Evolutionary conservation across 2,888 invertebrate species (phyloP), one percentile per base, ranked within the genome.

Genomic region (Oscheius onirici): DNA sequence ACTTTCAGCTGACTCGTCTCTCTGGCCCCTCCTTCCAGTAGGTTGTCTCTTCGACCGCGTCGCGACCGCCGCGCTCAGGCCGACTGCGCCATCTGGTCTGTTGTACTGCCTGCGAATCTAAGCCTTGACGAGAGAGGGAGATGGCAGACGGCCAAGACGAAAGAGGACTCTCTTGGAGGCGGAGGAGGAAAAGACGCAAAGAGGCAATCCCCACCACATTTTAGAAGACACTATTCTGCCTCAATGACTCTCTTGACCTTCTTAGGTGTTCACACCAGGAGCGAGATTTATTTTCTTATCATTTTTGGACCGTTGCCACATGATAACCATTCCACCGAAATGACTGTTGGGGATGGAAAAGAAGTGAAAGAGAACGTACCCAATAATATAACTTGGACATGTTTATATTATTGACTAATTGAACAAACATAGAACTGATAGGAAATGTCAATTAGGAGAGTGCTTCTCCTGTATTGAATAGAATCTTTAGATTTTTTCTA

Each of bases 71-170:
- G 49, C 52, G 69, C 69, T n/a, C 34, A n/a, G 10, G n/a, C 15
- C 17, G 24, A 10, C 40, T 69, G 70, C 70, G 63, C 70, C 63
- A 43, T 34, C 40, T 15, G 41, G 70, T 63, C 70, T 70, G 52
- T 20, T 24, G 61, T 61, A 70, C 43, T 34, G 2, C 70, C 61
- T 70, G 70, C 52, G 63, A 61, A 70, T 70, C 60, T 73, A 66
- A 71, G 10, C 20, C 26, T 69, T 49, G 26, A 28, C 34, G 34
- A 34, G 34, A 8, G 34, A 34, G 34, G 8, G 52, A 28, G 49
- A 11, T 66, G 66, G 52, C 51, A 28, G 15, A 13, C 11, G n/a
- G 66, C 52, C 66, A 66, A 43, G 34, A 34, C 34, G 34, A 34
- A 34, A 34, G 34, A 34, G 26, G 52, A 24, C 28, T n/a, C 11